Percentiles rank a stretch among this genome's conserved stretches.
Evolutionary conservation across 2,113 vertebrate species (phyloP).

Genomic region (Notiomystis cincta): DNA sequence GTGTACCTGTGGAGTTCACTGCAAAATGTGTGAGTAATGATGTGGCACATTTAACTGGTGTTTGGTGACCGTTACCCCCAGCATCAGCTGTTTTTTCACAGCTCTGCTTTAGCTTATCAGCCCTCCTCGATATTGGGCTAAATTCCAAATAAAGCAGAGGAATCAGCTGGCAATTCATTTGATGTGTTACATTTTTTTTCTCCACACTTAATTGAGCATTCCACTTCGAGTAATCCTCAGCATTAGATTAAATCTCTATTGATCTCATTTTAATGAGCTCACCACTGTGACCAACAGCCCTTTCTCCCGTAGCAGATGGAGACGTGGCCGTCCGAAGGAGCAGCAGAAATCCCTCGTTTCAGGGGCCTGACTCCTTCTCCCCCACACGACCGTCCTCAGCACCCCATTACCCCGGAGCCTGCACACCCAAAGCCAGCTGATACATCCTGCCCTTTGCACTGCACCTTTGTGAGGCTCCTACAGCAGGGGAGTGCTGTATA

Average conservation of each 20-base stretch:
- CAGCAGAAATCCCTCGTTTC: background rate
- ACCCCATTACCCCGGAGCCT: background rate
- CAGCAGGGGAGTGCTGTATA: background rate
- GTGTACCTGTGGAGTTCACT: background rate
- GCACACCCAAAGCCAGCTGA: background rate
- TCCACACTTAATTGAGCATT: slow-evolving; percentile 44
- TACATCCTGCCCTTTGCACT: background rate
- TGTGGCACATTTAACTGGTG: background rate
- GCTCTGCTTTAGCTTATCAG: background rate
- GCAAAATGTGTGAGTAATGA: background rate
- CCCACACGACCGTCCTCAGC: rapidly evolving
- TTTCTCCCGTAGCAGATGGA: background rate
- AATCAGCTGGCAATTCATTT: slow-evolving; percentile 42
- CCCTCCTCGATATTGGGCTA: background rate
- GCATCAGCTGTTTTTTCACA: background rate
- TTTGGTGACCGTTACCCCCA: background rate
- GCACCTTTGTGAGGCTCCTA: background rate
- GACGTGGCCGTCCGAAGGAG: background rate
- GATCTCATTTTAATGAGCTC: slow-evolving; percentile 61
- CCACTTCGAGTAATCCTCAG: slow-evolving; percentile 12
- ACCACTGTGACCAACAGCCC: slow-evolving; percentile 16
- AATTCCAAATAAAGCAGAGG: background rate
- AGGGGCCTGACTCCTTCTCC: background rate
- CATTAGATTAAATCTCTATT: slow-evolving; percentile 56
- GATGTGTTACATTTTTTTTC: background rate